These are phyloP conservation scores for Dendrocincla fuliginosa DNA, from an alignment of 2,797 vertebrate genomes.

Conservation along the genomic window DNA sequence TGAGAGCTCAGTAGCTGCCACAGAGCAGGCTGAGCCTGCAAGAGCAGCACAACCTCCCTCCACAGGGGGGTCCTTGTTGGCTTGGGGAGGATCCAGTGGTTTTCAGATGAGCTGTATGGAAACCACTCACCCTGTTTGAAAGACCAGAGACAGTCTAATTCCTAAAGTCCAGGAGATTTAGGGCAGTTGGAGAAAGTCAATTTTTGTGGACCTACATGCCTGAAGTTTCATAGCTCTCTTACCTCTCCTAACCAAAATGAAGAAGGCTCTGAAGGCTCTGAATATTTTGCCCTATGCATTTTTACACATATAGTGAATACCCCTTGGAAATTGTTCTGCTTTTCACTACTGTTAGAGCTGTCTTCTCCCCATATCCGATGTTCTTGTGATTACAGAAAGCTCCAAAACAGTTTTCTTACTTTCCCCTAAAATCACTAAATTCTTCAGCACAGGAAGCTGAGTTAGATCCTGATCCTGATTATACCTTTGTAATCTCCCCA, in stretches of 20 bases:
- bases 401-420: background rate
- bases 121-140: background rate
- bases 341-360: background rate
- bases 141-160: background rate
- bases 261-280: background rate
- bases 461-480: background rate
- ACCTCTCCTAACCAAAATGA: background rate
- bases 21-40: background rate
- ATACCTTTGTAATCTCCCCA: background rate
- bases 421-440: background rate
- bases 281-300: background rate
- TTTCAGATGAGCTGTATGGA: background rate
- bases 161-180: background rate
- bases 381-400: background rate
- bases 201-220: background rate
- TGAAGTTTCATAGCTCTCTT: background rate
- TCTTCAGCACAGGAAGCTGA: background rate
- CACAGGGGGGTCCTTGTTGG: fast-evolving
- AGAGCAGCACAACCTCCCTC: background rate
- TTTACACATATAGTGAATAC: background rate
- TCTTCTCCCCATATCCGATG: background rate
- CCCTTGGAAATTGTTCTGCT: background rate
- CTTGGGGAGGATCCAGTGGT: background rate
- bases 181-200: background rate
- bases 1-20: background rate